These are phyloP conservation scores for Dichetophora obliterata DNA, from an alignment of 2,888 invertebrate species.

Conservation along the genomic window DNA sequence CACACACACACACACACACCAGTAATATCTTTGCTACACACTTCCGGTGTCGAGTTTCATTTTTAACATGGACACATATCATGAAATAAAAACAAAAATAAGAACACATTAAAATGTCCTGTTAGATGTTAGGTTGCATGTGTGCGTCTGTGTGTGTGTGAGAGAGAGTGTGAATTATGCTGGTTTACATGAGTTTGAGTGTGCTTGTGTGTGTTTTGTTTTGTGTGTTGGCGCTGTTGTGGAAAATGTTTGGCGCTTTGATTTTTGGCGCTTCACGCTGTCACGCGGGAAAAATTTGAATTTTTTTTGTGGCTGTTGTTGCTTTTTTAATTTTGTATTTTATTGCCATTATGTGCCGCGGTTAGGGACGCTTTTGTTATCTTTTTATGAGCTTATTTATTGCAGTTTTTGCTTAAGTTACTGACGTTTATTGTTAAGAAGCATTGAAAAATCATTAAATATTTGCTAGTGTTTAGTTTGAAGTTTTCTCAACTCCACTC, in stretches of 20 bases:
- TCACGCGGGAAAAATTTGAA: no score
- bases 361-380: no score
- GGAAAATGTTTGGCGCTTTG: neutral
- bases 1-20: neutral
- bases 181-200: neutral
- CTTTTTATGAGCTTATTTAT: no score
- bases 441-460: no score
- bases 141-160: neutral
- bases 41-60: slow-evolving; percentile 24
- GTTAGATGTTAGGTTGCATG: neutral
- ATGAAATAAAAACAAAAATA: slow-evolving; percentile 17
- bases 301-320: no score
- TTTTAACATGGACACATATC: neutral
- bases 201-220: neutral
- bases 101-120: neutral
- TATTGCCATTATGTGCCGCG: no score
- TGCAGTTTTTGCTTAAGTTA: no score
- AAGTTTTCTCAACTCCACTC: no score
- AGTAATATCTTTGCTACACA: neutral
- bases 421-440: no score
- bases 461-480: no score
- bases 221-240: neutral
- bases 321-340: no score
- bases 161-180: slow-evolving; percentile 3
- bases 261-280: no score